Evolutionary conservation across 2,797 vertebrate genomes (phyloP).

Genomic region (Bufotes viridis): DNA sequence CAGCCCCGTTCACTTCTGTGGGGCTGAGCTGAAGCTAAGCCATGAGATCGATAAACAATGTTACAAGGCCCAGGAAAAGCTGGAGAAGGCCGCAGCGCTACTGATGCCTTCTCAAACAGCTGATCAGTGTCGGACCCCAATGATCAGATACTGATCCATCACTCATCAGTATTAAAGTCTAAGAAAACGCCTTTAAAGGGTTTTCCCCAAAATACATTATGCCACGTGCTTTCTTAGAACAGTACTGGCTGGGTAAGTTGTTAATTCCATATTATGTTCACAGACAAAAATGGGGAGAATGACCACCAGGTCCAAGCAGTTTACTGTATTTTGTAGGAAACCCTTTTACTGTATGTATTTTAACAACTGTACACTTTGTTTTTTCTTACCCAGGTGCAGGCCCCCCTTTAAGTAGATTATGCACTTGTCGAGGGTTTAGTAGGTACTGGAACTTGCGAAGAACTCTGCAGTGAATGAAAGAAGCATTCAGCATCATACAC

Average conservation of each 20-base stretch:
- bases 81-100: too few relatives aligned
- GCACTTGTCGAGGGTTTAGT: conserved; percentile 91
- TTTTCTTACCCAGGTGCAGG: conserved; percentile 83
- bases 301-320: background rate
- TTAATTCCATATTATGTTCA: background rate
- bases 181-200: too few relatives aligned
- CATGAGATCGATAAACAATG: too few relatives aligned
- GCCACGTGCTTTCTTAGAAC: background rate
- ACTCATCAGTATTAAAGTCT: too few relatives aligned
- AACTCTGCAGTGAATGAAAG: conserved; percentile 73
- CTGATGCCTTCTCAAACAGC: too few relatives aligned
- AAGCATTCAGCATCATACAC: background rate
- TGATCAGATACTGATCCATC: too few relatives aligned
- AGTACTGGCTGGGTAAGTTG: too few relatives aligned
- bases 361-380: background rate
- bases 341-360: background rate
- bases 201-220: background rate
- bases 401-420: conserved; percentile 85
- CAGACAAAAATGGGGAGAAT: background rate
- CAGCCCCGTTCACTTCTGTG: too few relatives aligned
- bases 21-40: too few relatives aligned
- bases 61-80: too few relatives aligned
- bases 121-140: too few relatives aligned
- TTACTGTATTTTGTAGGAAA: background rate
- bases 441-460: conserved; percentile 90